Evolutionary conservation across 2,113 vertebrate genomes (phyloP).

Genomic region (Manacus vitellinus): DNA sequence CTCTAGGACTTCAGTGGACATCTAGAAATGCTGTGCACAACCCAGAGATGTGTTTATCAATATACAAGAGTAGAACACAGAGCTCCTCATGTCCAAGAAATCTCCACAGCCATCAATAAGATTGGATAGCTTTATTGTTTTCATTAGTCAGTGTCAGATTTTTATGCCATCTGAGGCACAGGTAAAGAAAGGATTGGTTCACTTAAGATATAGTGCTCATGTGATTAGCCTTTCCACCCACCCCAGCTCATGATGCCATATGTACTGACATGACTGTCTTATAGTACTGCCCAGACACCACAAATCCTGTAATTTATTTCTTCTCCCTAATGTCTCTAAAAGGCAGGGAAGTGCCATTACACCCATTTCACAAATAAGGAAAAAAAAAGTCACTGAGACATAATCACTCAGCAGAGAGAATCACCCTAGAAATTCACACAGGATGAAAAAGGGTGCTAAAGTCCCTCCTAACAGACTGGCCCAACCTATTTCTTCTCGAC

Average conservation of each 20-base stretch:
- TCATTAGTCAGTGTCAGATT: slow-evolving; percentile 46
- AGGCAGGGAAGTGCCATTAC: not conserved
- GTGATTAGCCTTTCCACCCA: slow-evolving; percentile 43
- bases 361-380: not conserved
- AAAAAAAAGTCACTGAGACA: not conserved
- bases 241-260: not conserved
- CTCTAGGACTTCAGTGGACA: not conserved
- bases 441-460: not conserved
- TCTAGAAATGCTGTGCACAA: not conserved
- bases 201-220: slow-evolving; percentile 11
- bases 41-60: not conserved
- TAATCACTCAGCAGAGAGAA: not conserved
- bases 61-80: not conserved
- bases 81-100: not conserved
- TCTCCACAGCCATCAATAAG: slow-evolving; percentile 32
- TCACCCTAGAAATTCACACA: not conserved
- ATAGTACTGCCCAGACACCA: not conserved
- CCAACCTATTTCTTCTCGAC: not conserved
- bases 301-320: slow-evolving; percentile 15
- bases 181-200: not conserved
- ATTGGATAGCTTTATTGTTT: slow-evolving; percentile 31
- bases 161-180: slow-evolving; percentile 15
- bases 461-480: not conserved
- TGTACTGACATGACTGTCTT: not conserved
- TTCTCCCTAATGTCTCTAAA: not conserved